Base-by-base conservation (phyloP, 1,140 invertebrate species). In the Melipona quadrifasciata region DNA sequence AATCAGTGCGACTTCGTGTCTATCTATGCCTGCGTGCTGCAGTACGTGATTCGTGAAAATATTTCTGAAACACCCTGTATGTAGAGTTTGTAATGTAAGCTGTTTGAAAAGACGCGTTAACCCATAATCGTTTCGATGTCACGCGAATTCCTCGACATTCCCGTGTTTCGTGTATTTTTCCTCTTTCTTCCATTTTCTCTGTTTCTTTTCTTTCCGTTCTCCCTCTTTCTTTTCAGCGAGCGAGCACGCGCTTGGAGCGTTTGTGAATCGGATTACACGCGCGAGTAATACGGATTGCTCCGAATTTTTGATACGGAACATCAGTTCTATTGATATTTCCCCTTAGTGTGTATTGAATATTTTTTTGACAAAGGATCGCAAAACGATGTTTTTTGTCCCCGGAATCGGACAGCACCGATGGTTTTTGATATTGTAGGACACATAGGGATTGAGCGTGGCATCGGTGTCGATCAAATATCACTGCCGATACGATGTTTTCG, bases 341-440 rank as follows among this genome's bases (percentile, higher is more conserved):
- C 57, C 19, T 24, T 51, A 39, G 39, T 51, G 24, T 51, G 24
- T 71, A 71, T n/a, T 39, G 14, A 51, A 24, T n/a, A 57, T 34
- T 74, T 55, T 74, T 39, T 24, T 4, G 19, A 34, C 72, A 57
- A 57, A 57, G 72, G n/a, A 57, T 57, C 19, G 19, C 27, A 11
- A 21, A 16, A 74, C 21, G 24, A 53, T 3, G 16, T 57, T 74
- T 73, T 27, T 57, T 74, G 51, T 31, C 21, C 19, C 8, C 14
- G 31, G 24, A 47, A 57, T 57, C 19, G n/a, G 31, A 17, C 11
- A 58, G 19, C 6, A 6, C 6, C n/a, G 73, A 55, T 58, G 21
- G 21, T 75, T 75, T 58, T 39, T 75, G 55, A 75, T 75, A 75
- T 58, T 75, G 39, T 58, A 58, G 21, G 55, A 34, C 55, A 75